Percentiles rank a stretch among this genome's conserved stretches.
Evolutionary conservation across 2,113 vertebrate species (phyloP).

Genomic region (Phoxinus phoxinus): DNA sequence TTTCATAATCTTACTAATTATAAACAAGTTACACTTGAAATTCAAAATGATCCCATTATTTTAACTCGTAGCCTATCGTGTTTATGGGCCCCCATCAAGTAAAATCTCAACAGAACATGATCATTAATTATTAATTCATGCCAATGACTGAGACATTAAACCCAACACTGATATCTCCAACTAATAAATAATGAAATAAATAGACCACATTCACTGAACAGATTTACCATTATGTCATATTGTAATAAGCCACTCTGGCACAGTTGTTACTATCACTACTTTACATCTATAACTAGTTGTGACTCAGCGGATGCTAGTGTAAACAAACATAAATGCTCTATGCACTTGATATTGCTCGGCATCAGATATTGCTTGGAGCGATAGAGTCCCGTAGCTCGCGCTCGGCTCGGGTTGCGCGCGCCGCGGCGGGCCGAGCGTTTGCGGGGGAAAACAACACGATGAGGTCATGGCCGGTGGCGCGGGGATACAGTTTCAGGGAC

Average conservation of each 20-base stretch:
- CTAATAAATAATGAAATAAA: not conserved
- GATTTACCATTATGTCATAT: not conserved
- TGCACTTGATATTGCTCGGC: not conserved
- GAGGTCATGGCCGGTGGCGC: conserved; percentile 70
- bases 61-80: not conserved
- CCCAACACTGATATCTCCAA: not conserved
- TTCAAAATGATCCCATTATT: not conserved
- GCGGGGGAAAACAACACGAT: conserved; percentile 68
- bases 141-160: not conserved
- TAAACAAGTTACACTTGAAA: not conserved
- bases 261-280: not conserved
- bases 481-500: conserved; percentile 53
- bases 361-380: conserved; percentile 3
- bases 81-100: too few species aligned
- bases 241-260: not conserved
- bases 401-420: conserved; percentile 15
- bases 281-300: not conserved
- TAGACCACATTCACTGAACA: not conserved
- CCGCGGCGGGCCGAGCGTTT: not conserved
- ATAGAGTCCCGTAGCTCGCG: not conserved
- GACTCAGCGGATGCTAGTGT: not conserved
- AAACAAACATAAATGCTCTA: not conserved
- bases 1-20: not conserved
- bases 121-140: not conserved
- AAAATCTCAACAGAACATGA: conserved; percentile 10